These are phyloP conservation scores for Graphium colonna DNA, from an alignment of 2,888 invertebrate species.

Conservation along the genomic window DNA sequence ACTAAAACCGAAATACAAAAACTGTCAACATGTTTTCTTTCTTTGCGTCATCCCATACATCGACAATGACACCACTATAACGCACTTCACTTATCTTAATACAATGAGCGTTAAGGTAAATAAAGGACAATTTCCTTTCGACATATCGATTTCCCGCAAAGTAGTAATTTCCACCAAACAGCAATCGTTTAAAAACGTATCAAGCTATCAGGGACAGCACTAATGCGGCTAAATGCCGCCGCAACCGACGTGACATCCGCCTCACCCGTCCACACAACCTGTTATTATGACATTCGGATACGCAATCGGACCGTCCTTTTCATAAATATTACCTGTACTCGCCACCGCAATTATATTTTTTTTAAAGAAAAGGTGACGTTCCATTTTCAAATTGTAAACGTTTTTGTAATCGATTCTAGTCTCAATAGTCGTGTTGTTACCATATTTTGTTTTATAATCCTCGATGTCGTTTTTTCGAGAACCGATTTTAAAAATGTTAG, in stretches of 20 bases:
- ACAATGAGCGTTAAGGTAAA: not conserved
- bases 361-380: not conserved
- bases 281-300: conserved; percentile 7
- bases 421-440: not conserved
- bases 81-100: not conserved
- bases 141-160: not conserved
- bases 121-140: conserved; percentile 8
- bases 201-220: not conserved
- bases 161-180: conserved; percentile 12
- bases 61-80: too few relatives aligned
- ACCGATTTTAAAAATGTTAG: too few relatives aligned
- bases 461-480: too few relatives aligned
- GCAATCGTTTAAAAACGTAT: conserved; percentile 10
- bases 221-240: conserved; percentile 17
- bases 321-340: conserved; percentile 13
- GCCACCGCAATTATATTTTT: not conserved
- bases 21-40: too few relatives aligned
- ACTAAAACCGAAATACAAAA: too few relatives aligned
- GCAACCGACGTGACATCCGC: conserved; percentile 19
- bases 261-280: conserved; percentile 1
- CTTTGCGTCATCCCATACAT: too few relatives aligned
- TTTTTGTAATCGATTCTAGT: not conserved
- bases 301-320: conserved; percentile 9
- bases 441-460: too few relatives aligned
- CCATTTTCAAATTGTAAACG: not conserved